Percentiles rank a stretch among this genome's conserved stretches.
phyloP scores from a whole-genome alignment of 2,888 invertebrate genomes.

The Carterocephalus palaemon region DNA sequence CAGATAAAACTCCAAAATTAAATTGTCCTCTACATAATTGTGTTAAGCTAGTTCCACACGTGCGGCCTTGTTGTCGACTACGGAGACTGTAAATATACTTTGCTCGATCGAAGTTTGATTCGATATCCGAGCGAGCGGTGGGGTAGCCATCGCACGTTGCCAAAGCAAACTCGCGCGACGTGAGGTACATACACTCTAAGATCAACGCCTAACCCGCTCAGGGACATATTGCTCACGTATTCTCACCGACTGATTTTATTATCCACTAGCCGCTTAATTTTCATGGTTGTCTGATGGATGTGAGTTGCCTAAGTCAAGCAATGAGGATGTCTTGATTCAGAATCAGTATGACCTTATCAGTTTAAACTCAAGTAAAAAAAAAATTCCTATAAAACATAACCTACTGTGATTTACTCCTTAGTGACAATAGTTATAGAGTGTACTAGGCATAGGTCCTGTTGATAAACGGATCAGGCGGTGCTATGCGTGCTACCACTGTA shows the following conservation, averaged over 20 bases:
- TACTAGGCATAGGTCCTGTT: too few species aligned
- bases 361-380: too few species aligned
- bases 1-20: conserved; percentile 13
- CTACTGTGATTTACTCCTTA: too few species aligned
- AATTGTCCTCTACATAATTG: conserved; percentile 17
- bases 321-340: too few species aligned
- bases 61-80: conserved; percentile 30
- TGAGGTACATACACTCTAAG: conserved; percentile 64
- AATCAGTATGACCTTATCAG: too few species aligned
- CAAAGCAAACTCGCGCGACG: conserved; percentile 69
- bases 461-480: too few species aligned
- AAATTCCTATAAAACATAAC: too few species aligned
- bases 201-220: conserved; percentile 47
- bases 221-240: conserved; percentile 74
- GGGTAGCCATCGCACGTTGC: conserved; percentile 66
- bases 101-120: conserved; percentile 56
- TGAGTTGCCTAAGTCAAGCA: not conserved
- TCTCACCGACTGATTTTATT: conserved; percentile 64
- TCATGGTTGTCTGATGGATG: conserved; percentile 37
- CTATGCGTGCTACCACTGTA: too few species aligned
- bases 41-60: conserved; percentile 24
- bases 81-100: conserved; percentile 50
- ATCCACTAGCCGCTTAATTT: conserved; percentile 66
- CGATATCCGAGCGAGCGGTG: conserved; percentile 57
- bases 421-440: too few species aligned